Base-by-base conservation (phyloP, 2,888 invertebrate genomes). In the Lasioglossum vierecki region DNA sequence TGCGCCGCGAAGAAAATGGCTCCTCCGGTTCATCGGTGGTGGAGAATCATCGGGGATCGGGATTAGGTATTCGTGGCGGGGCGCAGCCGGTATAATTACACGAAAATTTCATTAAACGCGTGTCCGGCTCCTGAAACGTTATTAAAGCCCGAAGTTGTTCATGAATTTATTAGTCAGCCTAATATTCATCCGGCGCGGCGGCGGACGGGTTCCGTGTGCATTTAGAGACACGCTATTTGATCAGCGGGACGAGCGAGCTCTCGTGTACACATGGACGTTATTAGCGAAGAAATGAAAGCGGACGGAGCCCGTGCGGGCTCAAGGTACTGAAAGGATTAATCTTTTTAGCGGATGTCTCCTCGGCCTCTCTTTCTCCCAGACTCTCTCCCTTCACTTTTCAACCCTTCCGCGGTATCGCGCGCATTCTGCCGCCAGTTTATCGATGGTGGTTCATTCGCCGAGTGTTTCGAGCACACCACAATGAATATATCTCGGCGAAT, bases 61-160 rank as follows among this genome's bases (percentile, higher is more conserved):
- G 15, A 66, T 66, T 66, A 66, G 66, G 35, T 66, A 66, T 35
- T 66, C 66, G 66, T 18, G 66, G 8, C 66, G 35, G 13, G 26
- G 5, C 39, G 11, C 68, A 11, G 68, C 22, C 39, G 35, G 26
- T 41, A 39, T 77, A 83, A 73, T 83, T 68, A 49, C 83, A 57
- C 73, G 18, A 70, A 84, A 77, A 83, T 84, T 83, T 83, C 73
- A 84, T 84, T 83, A 83, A 83, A 77, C 73, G 68, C 41, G 83
- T 30, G 77, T 49, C 77, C 68, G 53, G 39, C 74, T 22, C 39
- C 22, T 8, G 46, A 68, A 77, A 84, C 83, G 83, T 77, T 84
- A 84, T 84, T 84, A 84, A 78, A 83, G 60, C 72, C 76, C 68
- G 39, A 60, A 78, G 73, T 83, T 84, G 78, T 68, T 49, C 76